phyloP scores from a whole-genome alignment of 2,113 vertebrate species.

The Rhagologus leucostigma region DNA sequence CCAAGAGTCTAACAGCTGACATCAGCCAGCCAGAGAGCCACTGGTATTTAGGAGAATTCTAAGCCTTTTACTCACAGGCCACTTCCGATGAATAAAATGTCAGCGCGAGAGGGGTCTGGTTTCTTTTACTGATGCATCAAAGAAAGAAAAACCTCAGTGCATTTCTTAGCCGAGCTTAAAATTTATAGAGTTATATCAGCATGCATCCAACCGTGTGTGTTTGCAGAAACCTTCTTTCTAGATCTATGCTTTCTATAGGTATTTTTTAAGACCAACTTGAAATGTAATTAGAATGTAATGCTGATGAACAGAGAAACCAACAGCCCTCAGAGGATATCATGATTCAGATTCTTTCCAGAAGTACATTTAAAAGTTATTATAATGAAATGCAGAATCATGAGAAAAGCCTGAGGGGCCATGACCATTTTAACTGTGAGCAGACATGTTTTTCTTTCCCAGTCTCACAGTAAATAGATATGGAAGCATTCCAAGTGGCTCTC shows the following conservation, averaged over 20 bases:
- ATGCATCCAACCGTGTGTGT: background rate
- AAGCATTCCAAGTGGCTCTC: background rate
- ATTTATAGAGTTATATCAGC: background rate
- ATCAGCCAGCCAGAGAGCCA: background rate
- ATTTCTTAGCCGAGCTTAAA: background rate
- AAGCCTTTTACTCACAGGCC: conserved; percentile 57
- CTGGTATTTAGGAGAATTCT: conserved; percentile 33
- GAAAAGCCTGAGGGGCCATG: conserved; percentile 4
- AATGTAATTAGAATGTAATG: background rate
- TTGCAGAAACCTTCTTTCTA: background rate
- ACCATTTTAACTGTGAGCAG: background rate
- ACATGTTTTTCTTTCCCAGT: background rate
- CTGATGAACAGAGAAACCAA: background rate
- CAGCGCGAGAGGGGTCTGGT: background rate
- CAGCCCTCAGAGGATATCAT: background rate
- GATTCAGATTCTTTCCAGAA: background rate
- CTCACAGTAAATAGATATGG: conserved; percentile 17
- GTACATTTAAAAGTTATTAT: conserved; percentile 2
- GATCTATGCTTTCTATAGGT: background rate
- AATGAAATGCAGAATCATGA: background rate
- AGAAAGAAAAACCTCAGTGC: background rate
- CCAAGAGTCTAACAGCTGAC: conserved; percentile 23
- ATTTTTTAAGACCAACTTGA: background rate
- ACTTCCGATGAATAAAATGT: conserved; percentile 52
- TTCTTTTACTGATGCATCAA: conserved; percentile 13